phyloP scores from a whole-genome alignment of 2,113 vertebrate species.

The Pampusana beccarii region DNA sequence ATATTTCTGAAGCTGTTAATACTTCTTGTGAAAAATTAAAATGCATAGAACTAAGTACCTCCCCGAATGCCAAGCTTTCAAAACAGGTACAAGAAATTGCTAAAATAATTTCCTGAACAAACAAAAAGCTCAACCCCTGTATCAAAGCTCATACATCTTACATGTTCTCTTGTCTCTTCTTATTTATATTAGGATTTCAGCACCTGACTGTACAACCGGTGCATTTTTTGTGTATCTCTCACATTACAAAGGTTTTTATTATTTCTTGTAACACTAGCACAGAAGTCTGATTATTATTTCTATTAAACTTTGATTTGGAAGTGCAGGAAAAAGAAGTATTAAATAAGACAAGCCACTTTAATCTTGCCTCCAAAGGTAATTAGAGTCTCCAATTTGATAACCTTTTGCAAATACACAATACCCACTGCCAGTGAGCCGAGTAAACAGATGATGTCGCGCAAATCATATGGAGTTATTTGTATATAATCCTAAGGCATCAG shows the following conservation, averaged over 20 bases:
- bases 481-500: not conserved
- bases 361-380: conserved; percentile 16
- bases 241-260: not conserved
- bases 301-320: not conserved
- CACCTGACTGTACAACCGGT: not conserved
- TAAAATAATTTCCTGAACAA: conserved; percentile 33
- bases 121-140: not conserved
- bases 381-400: not conserved
- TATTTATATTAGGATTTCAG: conserved; percentile 18
- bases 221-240: not conserved
- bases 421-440: not conserved
- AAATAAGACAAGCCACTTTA: conserved; percentile 5
- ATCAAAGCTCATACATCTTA: conserved; percentile 21
- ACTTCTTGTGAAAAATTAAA: conserved; percentile 2
- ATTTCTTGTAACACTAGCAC: not conserved
- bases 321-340: not conserved
- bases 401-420: not conserved
- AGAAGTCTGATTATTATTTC: not conserved
- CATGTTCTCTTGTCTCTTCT: not conserved
- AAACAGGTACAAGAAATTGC: not conserved
- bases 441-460: not conserved
- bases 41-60: not conserved
- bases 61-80: not conserved
- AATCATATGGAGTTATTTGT: not conserved
- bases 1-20: not conserved